Conservation (phyloP, 2,113 vertebrate genomes). For the Anser brachyrhynchus region DNA sequence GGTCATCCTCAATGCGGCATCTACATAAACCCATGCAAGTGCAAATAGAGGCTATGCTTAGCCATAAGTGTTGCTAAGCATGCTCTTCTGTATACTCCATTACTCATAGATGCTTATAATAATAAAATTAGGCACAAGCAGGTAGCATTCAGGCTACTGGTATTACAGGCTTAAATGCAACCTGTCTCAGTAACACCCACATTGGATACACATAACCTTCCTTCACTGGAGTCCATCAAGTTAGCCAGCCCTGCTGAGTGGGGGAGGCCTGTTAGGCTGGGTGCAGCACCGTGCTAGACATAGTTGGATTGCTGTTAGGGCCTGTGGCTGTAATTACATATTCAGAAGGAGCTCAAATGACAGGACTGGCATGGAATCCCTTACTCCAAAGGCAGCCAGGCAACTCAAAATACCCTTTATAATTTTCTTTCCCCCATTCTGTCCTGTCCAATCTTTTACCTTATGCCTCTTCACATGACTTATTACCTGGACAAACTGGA, state of each 20-base stretch:
- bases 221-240: not conserved
- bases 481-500: not conserved
- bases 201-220: not conserved
- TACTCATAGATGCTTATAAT: not conserved
- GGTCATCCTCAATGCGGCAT: not conserved
- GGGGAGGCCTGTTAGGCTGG: no score
- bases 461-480: not conserved
- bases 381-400: not conserved
- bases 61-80: not conserved
- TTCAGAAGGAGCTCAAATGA: not conserved
- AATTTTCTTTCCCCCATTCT: not conserved
- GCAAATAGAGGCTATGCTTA: not conserved
- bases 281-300: not conserved
- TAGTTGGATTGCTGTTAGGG: not conserved
- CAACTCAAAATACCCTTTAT: not conserved
- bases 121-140: not conserved
- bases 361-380: rapidly evolving
- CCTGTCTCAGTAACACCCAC: not conserved
- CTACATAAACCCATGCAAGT: not conserved
- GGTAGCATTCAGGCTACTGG: not conserved
- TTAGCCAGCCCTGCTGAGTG: not conserved
- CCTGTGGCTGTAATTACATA: rapidly evolving
- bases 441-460: not conserved
- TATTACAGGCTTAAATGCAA: not conserved
- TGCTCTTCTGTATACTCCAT: not conserved